A percentile compares a stretch with the other conserved stretches of the same genome.
phyloP scores from a whole-genome alignment of 2,113 vertebrate species.

The Malaclemys terrapin region DNA sequence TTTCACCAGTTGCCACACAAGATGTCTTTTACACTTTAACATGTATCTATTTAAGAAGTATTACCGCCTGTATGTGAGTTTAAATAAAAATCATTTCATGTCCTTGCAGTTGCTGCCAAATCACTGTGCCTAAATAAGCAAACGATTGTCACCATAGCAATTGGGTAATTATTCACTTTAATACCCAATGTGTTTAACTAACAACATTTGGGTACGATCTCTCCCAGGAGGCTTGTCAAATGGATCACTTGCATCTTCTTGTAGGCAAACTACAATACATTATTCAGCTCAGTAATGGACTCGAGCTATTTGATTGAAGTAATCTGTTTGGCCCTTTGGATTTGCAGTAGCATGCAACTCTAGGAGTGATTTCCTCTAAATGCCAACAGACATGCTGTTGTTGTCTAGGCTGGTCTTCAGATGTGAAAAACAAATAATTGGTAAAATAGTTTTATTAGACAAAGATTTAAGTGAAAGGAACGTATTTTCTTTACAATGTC shows the following conservation, averaged over 20 bases:
- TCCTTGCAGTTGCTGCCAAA: neutral
- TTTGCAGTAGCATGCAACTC: neutral
- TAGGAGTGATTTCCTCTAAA: neutral
- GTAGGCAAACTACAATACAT: neutral
- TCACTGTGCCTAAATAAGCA: neutral
- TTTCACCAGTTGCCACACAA: neutral
- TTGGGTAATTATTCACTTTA: slow-evolving; percentile 2
- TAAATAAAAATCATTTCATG: neutral
- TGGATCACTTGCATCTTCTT: neutral
- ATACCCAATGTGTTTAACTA: neutral
- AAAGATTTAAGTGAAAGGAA: neutral
- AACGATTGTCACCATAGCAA: slow-evolving; percentile 5
- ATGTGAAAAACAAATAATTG: neutral
- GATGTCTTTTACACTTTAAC: neutral
- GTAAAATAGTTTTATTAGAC: neutral
- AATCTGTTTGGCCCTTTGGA: neutral
- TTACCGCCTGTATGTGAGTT: neutral
- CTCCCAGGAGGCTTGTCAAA: neutral
- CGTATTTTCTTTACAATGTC: neutral
- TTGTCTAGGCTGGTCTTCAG: neutral
- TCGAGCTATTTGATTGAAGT: neutral
- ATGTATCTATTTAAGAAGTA: neutral
- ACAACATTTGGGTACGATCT: neutral
- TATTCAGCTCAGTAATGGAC: neutral
- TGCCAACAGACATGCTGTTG: neutral